Evolutionary conservation across 2,113 vertebrate species (phyloP).

Genomic region (Anhinga anhinga): DNA sequence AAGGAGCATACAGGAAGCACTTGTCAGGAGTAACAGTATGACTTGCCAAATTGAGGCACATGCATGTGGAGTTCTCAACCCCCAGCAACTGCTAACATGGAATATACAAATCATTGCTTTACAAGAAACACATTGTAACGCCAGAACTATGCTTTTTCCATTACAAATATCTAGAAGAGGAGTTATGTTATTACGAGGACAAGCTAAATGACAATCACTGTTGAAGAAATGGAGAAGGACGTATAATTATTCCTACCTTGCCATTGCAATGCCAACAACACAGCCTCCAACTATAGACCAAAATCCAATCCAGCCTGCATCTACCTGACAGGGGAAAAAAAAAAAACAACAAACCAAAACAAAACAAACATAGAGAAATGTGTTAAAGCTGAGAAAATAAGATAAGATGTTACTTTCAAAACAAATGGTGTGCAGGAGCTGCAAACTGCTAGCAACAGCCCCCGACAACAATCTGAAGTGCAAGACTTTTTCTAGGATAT

Average conservation of each 20-base stretch:
- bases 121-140: neutral
- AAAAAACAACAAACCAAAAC: no score
- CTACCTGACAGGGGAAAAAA: conserved; percentile 77
- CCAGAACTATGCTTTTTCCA: neutral
- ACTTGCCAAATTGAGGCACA: neutral
- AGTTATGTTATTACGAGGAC: neutral
- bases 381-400: conserved; percentile 11
- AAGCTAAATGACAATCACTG: conserved; percentile 2
- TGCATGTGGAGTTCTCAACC: neutral
- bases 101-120: neutral
- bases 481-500: neutral
- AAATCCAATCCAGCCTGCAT: conserved; percentile 98
- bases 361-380: neutral
- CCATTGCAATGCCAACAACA: conserved; percentile 93
- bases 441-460: neutral
- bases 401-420: neutral
- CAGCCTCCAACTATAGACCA: conserved; percentile 95
- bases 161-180: neutral
- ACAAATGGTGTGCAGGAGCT: neutral
- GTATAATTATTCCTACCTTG: conserved; percentile 79
- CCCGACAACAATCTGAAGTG: neutral
- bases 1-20: neutral
- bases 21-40: neutral
- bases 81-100: neutral
- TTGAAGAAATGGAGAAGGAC: neutral